phyloP scores from a whole-genome alignment of 1,140 invertebrate species.

The Neodiprion virginianus region DNA sequence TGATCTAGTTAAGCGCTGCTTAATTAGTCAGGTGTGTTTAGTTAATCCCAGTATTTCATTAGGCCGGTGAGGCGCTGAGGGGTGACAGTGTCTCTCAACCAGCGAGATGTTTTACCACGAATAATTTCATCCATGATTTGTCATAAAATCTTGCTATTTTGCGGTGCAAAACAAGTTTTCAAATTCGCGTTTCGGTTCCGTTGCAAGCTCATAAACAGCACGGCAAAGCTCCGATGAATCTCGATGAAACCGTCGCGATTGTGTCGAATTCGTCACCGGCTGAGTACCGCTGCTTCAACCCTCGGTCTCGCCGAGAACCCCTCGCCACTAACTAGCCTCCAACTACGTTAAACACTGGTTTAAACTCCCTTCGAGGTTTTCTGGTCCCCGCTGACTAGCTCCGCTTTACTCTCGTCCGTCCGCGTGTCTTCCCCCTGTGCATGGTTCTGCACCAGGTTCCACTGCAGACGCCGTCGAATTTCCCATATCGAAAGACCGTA shows the following conservation, averaged over 20 bases:
- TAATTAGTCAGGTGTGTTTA: conserved; percentile 57
- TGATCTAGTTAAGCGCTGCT: conserved; percentile 54
- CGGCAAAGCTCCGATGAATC: not conserved
- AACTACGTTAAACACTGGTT: conserved; percentile 55
- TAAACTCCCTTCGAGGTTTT: conserved; percentile 39
- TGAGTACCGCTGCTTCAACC: conserved; percentile 39
- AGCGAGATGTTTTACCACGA: too few relatives aligned
- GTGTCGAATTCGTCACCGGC: not conserved
- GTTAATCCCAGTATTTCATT: conserved; percentile 56
- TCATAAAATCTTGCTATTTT: too few relatives aligned
- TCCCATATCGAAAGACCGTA: too few relatives aligned
- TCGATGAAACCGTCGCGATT: not conserved
- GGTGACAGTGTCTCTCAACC: conserved; percentile 40
- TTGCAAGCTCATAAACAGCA: too few relatives aligned
- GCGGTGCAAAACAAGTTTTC: too few relatives aligned
- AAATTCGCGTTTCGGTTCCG: too few relatives aligned
- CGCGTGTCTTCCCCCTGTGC: conserved; percentile 26
- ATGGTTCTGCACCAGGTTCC: not conserved
- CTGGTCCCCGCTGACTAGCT: conserved; percentile 21
- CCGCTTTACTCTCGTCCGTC: conserved; percentile 7
- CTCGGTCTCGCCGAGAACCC: conserved; percentile 29
- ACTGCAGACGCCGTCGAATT: too few relatives aligned
- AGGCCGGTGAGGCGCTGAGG: conserved; percentile 33
- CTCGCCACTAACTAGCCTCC: conserved; percentile 47
- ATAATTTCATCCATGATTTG: too few relatives aligned